These are phyloP conservation scores for Scaptomyza hsui DNA, from an alignment of 1,140 invertebrate genomes.

Conservation along the genomic window DNA sequence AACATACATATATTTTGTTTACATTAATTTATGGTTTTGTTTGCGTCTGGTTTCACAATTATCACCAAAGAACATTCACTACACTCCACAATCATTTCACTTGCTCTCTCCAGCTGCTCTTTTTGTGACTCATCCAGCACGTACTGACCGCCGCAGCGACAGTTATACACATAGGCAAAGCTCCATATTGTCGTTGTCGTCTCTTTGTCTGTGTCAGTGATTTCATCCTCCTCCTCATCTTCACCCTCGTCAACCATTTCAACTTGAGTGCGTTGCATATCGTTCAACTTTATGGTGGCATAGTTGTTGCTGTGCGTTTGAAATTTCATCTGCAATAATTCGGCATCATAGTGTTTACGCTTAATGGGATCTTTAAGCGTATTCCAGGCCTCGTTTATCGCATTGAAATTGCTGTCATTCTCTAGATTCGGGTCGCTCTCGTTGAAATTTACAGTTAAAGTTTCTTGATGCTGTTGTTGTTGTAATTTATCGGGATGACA, in stretches of 20 bases:
- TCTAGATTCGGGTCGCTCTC: constrained; percentile 59
- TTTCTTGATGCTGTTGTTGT: constrained; percentile 41
- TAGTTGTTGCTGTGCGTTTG: constrained; percentile 76
- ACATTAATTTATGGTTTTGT: constrained; percentile 5
- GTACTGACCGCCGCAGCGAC: constrained; percentile 82
- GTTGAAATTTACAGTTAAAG: constrained; percentile 36
- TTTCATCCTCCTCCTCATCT: constrained; percentile 16
- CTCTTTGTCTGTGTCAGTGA: constrained; percentile 55
- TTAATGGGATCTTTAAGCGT: constrained; percentile 79
- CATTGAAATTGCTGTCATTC: constrained; percentile 62
- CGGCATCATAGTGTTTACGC: constrained; percentile 80
- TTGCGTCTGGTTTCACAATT: constrained; percentile 61
- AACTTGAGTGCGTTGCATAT: constrained; percentile 60
- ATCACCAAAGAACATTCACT: constrained; percentile 82
- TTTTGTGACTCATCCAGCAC: constrained; percentile 63
- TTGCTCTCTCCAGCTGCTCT: constrained; percentile 36
- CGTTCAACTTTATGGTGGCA: constrained; percentile 57
- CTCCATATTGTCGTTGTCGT: constrained; percentile 32
- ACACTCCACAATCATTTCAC: constrained; percentile 82
- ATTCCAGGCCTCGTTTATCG: constrained; percentile 80
- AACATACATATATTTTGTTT: constrained; percentile 21
- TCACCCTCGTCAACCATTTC: constrained; percentile 18
- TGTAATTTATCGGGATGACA: constrained; percentile 83
- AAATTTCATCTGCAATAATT: constrained; percentile 77
- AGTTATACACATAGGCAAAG: constrained; percentile 69